Percentiles rank a stretch among this genome's conserved stretches.
These are phyloP conservation scores for Moxostoma hubbsi DNA, from an alignment of 2,797 vertebrate species.

Conservation along the genomic window DNA sequence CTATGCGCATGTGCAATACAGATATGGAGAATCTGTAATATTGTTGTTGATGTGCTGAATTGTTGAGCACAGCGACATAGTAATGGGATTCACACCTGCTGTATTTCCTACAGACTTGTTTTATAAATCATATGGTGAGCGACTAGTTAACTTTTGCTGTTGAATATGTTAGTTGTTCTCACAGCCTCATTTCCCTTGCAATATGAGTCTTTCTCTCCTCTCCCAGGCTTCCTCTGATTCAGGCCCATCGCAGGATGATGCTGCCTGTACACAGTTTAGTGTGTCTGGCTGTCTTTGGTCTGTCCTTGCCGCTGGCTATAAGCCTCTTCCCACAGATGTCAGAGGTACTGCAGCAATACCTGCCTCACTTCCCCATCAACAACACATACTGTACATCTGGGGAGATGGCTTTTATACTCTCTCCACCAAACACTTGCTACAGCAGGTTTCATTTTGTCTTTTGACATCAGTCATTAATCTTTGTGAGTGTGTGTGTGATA, in stretches of 20 bases:
- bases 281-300: conserved; percentile 93
- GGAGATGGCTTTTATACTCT: conserved; percentile 10
- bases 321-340: conserved; percentile 99
- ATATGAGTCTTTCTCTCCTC: neutral
- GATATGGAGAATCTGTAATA: no score
- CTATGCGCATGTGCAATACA: no score
- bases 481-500: neutral
- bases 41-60: no score
- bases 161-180: no score
- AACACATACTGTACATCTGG: neutral
- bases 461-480: conserved; percentile 40
- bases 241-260: conserved; percentile 84
- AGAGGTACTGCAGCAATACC: conserved; percentile 79
- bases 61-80: no score
- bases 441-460: conserved; percentile 13
- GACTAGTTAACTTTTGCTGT: no score
- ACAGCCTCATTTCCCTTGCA: no score
- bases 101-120: no score
- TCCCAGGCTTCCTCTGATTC: conserved; percentile 85
- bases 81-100: no score
- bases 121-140: no score
- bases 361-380: neutral
- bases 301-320: conserved; percentile 96
- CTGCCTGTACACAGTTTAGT: conserved; percentile 93
- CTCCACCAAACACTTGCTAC: conserved; percentile 22